Evolutionary conservation across 1,140 invertebrate species (phyloP).

Genomic region (Pseudomyrmex pallidus): DNA sequence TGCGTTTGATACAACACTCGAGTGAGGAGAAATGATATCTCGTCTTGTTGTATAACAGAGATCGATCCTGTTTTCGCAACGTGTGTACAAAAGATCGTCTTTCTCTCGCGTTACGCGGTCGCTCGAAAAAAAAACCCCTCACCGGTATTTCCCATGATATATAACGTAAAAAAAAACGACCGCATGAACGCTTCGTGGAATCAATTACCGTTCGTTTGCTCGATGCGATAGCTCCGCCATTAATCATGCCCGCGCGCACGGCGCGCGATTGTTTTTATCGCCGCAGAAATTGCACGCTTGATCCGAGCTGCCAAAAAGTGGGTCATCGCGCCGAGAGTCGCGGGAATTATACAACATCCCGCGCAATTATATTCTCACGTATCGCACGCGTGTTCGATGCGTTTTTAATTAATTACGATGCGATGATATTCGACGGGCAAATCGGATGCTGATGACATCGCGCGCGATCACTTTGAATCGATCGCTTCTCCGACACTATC

Average conservation of each 20-base stretch:
- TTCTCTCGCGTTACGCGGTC: background rate
- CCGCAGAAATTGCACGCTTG: conserved; percentile 52
- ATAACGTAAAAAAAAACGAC: conserved; percentile 30
- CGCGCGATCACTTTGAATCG: too few relatives aligned
- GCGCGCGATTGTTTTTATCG: conserved; percentile 53
- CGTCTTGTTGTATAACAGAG: background rate
- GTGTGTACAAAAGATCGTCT: background rate
- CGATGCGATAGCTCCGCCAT: conserved; percentile 35
- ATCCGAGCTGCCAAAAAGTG: conserved; percentile 61
- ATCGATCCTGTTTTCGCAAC: conserved; percentile 15
- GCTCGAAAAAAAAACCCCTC: conserved; percentile 9
- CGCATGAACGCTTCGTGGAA: conserved; percentile 42
- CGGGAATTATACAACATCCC: too few relatives aligned
- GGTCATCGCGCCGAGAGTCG: conserved; percentile 36
- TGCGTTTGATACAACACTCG: background rate
- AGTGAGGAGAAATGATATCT: background rate
- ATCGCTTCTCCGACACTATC: too few relatives aligned
- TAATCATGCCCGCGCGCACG: conserved; percentile 48
- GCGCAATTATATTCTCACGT: background rate
- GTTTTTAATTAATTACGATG: conserved; percentile 34
- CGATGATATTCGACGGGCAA: too few relatives aligned
- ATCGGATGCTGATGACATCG: too few relatives aligned
- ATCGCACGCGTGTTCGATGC: background rate
- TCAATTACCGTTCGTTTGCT: conserved; percentile 53
- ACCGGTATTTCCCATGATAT: conserved; percentile 28